phyloP scores from a whole-genome alignment of 2,113 vertebrate species.

The Canis aureus region DNA sequence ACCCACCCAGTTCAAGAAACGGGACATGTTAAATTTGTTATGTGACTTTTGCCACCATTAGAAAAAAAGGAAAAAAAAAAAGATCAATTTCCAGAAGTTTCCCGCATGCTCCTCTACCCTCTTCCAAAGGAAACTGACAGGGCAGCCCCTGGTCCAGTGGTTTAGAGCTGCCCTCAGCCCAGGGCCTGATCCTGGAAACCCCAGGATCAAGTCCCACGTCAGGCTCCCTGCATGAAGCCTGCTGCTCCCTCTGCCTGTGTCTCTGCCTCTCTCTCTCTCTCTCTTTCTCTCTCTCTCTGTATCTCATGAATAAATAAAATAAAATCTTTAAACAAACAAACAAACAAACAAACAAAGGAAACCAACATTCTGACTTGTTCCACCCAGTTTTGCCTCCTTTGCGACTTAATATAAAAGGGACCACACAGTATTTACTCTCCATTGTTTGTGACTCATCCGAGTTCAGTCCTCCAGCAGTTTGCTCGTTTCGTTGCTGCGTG shows the following conservation, averaged over 20 bases:
- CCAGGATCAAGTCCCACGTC: too few relatives aligned
- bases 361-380: background rate
- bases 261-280: too few relatives aligned
- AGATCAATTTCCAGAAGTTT: background rate
- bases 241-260: too few relatives aligned
- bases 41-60: background rate
- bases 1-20: background rate
- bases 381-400: background rate
- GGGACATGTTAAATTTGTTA: background rate
- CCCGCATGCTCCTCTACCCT: background rate
- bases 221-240: too few relatives aligned
- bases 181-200: too few relatives aligned
- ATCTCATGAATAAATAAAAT: too few relatives aligned
- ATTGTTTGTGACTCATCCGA: background rate
- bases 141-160: too few relatives aligned
- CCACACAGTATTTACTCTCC: background rate
- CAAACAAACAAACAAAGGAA: background rate
- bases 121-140: background rate
- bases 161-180: too few relatives aligned
- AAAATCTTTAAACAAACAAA: too few relatives aligned
- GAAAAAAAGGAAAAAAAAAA: background rate
- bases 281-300: too few relatives aligned
- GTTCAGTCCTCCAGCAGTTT: background rate
- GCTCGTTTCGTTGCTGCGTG: background rate
- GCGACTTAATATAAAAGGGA: background rate